Conservation (phyloP, 2,797 vertebrate species). For the Lithobates sylvaticus region DNA sequence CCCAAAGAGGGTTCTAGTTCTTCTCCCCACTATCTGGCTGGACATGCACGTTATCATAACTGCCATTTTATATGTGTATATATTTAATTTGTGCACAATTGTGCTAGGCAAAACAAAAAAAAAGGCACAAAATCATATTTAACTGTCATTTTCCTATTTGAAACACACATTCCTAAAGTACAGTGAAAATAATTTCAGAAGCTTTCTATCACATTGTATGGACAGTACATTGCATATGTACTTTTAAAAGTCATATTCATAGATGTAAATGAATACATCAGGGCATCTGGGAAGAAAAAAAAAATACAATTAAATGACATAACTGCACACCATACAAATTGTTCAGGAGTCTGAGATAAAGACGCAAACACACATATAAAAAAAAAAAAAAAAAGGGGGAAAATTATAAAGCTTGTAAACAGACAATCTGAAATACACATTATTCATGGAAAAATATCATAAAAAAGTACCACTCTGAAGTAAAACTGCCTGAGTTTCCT, state of each 20-base stretch:
- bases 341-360: constrained; percentile 78
- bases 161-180: constrained; percentile 73
- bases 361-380: constrained; percentile 64
- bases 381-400: constrained; percentile 67
- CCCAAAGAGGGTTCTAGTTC: too few relatives aligned
- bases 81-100: neutral
- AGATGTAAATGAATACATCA: constrained; percentile 71
- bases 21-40: neutral
- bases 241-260: constrained; percentile 69
- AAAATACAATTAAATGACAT: constrained; percentile 60
- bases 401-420: constrained; percentile 86
- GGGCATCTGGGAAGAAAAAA: constrained; percentile 69
- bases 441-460: constrained; percentile 87
- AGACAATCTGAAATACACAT: constrained; percentile 84
- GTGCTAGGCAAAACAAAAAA: constrained; percentile 72
- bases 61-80: too few relatives aligned
- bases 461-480: constrained; percentile 90
- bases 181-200: constrained; percentile 60
- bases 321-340: constrained; percentile 77
- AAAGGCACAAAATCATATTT: constrained; percentile 84
- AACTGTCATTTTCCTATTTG: constrained; percentile 74
- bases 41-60: neutral
- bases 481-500: constrained; percentile 82
- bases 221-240: constrained; percentile 79
- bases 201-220: constrained; percentile 55